These are phyloP conservation scores for Myrmophylax atrothorax DNA, from an alignment of 2,113 vertebrate species.

Conservation along the genomic window DNA sequence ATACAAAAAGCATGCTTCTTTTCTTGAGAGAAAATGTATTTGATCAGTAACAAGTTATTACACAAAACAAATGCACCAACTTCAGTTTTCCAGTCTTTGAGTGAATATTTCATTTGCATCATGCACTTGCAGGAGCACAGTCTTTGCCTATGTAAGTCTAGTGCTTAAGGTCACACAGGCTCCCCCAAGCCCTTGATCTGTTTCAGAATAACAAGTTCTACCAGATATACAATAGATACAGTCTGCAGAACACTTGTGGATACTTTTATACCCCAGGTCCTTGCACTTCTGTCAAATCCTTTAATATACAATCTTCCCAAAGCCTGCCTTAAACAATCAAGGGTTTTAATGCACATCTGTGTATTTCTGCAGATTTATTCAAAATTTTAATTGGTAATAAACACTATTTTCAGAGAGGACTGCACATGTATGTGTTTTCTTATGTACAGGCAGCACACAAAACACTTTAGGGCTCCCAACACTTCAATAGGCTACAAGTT, in stretches of 20 bases:
- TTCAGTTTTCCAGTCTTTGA: neutral
- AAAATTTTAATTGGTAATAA: neutral
- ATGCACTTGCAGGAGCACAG: neutral
- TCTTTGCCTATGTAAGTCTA: neutral
- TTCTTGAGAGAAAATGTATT: neutral
- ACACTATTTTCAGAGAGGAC: neutral
- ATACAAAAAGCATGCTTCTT: neutral
- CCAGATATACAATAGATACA: neutral
- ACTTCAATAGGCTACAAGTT: neutral
- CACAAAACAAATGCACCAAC: neutral
- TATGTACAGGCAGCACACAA: neutral
- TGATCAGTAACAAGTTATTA: neutral
- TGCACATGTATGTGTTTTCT: rapidly evolving
- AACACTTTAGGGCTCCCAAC: neutral
- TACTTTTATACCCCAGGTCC: neutral
- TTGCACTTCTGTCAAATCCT: neutral
- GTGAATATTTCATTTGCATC: neutral
- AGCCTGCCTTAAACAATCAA: neutral
- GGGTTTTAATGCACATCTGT: neutral
- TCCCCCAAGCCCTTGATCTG: neutral
- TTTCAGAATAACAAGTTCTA: neutral
- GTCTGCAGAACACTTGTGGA: neutral
- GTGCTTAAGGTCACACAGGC: neutral
- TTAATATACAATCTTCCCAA: neutral
- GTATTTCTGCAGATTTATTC: neutral